Conservation (phyloP, 2,797 vertebrate species). For the Thripadectes ignobilis region DNA sequence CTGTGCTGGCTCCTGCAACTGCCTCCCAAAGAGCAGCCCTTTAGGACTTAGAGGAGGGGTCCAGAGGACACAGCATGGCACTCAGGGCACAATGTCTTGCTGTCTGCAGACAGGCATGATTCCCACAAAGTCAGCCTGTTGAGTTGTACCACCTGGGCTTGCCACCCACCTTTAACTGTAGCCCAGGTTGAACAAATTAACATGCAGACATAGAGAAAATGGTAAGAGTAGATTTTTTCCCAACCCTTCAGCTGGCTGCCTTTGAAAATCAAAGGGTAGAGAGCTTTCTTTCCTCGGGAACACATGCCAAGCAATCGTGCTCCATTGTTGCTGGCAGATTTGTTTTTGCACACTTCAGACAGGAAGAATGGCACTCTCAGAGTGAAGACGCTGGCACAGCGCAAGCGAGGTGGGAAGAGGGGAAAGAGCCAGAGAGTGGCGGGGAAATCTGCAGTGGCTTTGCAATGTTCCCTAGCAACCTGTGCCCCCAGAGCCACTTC, state of each 20-base stretch:
- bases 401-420: background rate
- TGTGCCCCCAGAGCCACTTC: background rate
- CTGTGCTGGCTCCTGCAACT: background rate
- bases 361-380: background rate
- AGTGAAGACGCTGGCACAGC: background rate
- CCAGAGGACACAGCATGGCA: background rate
- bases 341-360: background rate
- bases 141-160: background rate
- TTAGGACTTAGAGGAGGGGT: background rate
- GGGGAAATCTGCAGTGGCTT: background rate
- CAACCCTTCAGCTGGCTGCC: background rate
- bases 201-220: background rate
- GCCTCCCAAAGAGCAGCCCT: background rate
- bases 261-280: constrained; percentile 33
- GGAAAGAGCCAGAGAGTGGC: background rate
- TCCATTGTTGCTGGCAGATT: constrained; percentile 26
- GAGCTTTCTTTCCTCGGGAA: background rate
- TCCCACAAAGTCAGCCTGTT: background rate
- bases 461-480: constrained; percentile 54
- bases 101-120: accelerated
- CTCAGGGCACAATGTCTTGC: background rate
- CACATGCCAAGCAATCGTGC: background rate
- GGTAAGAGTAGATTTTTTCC: background rate
- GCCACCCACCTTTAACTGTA: background rate
- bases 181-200: background rate